Conservation (phyloP, 2,113 vertebrate species). For the Lophochroa leadbeateri region DNA sequence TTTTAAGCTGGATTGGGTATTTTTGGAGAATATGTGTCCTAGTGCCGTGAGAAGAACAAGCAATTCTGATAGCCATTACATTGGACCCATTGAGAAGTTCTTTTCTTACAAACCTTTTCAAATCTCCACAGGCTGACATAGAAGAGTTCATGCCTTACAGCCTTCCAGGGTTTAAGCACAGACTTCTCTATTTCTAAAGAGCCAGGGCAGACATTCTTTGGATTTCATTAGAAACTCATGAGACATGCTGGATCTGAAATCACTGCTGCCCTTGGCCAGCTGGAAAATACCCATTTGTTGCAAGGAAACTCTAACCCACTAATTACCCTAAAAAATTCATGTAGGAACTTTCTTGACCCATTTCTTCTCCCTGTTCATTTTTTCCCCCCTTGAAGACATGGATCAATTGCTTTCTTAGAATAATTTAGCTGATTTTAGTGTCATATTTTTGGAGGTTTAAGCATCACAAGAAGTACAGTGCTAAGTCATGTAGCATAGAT, state of each 20-base stretch:
- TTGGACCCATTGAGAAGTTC: neutral
- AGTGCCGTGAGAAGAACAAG: neutral
- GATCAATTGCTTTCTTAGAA: constrained; percentile 47
- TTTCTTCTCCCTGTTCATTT: neutral
- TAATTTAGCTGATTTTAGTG: constrained; percentile 4
- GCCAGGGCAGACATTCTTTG: constrained; percentile 65
- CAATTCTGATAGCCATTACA: neutral
- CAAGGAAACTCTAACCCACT: constrained; percentile 47
- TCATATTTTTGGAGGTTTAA: neutral
- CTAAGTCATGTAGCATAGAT: neutral
- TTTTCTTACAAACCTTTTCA: constrained; percentile 8
- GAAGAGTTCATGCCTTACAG: neutral
- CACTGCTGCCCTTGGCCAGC: constrained; percentile 59
- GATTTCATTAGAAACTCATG: constrained; percentile 73
- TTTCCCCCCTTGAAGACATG: neutral
- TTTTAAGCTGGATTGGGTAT: neutral
- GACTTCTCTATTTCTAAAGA: constrained; percentile 40
- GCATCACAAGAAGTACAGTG: neutral
- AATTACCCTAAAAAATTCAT: constrained; percentile 50
- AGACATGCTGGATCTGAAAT: constrained; percentile 70
- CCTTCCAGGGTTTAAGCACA: constrained; percentile 30
- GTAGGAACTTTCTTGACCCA: constrained; percentile 49
- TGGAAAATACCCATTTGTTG: constrained; percentile 56
- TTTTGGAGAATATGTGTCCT: neutral
- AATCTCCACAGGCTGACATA: neutral